Conservation (phyloP, 2,888 invertebrate species). For the Julus scandinavius region DNA sequence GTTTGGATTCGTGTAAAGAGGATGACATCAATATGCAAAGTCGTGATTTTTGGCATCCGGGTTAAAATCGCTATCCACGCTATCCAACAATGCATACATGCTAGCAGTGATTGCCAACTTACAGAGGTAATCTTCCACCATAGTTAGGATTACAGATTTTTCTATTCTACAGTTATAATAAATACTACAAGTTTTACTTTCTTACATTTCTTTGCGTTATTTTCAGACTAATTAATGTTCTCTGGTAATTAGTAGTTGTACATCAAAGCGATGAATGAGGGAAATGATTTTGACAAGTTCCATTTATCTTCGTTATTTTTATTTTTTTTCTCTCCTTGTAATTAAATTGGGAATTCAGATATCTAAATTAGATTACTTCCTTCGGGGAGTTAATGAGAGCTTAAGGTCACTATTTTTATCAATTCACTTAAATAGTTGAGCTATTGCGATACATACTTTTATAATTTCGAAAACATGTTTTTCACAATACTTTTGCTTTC, state of each 20-base stretch:
- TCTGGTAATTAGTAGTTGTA: background rate
- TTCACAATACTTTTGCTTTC: too few relatives aligned
- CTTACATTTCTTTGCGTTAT: background rate
- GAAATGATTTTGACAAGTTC: background rate
- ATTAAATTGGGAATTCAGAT: background rate
- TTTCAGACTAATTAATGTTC: conserved; percentile 13
- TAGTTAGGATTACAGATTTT: too few relatives aligned
- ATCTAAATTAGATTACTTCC: background rate
- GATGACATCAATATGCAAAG: too few relatives aligned
- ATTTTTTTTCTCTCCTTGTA: background rate
- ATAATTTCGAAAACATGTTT: too few relatives aligned
- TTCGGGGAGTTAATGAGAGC: background rate
- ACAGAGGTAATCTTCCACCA: background rate
- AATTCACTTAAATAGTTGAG: too few relatives aligned
- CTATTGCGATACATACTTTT: too few relatives aligned
- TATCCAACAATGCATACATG: background rate
- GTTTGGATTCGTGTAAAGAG: too few relatives aligned
- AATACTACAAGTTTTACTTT: too few relatives aligned
- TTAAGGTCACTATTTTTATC: background rate
- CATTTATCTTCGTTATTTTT: background rate
- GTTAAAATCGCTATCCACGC: too few relatives aligned
- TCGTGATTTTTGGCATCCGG: too few relatives aligned
- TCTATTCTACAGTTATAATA: too few relatives aligned
- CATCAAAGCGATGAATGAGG: conserved; percentile 4
- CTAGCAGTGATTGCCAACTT: background rate